Evolutionary conservation across 2,113 vertebrate species (phyloP).

Genomic region (Peucedramus taeniatus): DNA sequence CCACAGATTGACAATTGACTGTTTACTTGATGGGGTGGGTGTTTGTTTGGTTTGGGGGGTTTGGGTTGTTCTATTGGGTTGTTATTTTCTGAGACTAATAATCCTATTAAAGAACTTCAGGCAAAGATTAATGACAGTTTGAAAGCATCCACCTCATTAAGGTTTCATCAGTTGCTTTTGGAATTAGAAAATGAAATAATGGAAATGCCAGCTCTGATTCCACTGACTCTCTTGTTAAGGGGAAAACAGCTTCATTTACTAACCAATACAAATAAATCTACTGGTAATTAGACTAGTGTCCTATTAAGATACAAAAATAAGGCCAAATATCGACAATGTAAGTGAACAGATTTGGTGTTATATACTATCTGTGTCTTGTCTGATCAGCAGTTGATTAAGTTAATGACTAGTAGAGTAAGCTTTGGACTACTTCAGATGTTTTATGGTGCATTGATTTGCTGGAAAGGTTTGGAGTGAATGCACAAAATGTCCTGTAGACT

Average conservation of each 20-base stretch:
- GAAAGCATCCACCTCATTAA: slow-evolving; percentile 21
- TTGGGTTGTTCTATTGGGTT: background rate
- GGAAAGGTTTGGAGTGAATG: background rate
- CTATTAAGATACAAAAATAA: slow-evolving; percentile 15
- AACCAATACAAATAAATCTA: slow-evolving; percentile 32
- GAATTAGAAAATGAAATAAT: slow-evolving; percentile 37
- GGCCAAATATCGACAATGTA: background rate
- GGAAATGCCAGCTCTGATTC: background rate
- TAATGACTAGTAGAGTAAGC: background rate
- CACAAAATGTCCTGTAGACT: background rate
- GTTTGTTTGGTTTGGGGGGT: background rate
- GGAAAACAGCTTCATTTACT: background rate
- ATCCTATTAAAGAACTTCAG: background rate
- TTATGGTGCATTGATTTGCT: slow-evolving; percentile 15
- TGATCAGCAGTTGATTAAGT: background rate
- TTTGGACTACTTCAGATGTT: background rate
- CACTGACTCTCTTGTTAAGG: background rate
- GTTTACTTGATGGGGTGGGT: background rate
- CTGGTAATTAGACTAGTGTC: background rate
- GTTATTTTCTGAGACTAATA: background rate
- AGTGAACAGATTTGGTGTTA: background rate
- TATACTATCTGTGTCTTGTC: background rate
- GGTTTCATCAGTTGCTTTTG: background rate
- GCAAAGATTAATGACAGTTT: background rate
- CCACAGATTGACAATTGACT: background rate